These are phyloP conservation scores for Bombus picipes DNA, from an alignment of 1,140 invertebrate genomes.

Conservation along the genomic window DNA sequence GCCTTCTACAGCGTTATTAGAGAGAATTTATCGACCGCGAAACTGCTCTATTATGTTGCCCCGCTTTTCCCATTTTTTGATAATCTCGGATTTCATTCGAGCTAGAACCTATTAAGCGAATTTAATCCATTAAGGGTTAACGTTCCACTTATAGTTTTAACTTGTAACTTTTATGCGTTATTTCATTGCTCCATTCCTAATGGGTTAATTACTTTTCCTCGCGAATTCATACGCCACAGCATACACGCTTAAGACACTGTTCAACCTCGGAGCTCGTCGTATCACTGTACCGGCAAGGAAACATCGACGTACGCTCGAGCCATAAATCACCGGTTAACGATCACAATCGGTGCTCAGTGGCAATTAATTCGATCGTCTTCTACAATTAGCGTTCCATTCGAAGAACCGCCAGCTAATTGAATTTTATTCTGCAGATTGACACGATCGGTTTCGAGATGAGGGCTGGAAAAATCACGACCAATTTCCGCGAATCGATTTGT, in stretches of 20 bases:
- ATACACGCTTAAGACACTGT: no score
- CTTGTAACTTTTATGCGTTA: not conserved
- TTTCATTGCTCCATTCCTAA: not conserved
- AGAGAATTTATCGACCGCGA: not conserved
- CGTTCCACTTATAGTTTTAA: not conserved
- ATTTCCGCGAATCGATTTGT: constrained; percentile 3
- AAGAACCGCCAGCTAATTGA: not conserved
- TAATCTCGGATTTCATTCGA: not conserved
- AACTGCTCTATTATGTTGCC: not conserved
- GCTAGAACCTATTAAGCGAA: not conserved
- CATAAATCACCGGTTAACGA: constrained; percentile 11
- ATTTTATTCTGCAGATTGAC: not conserved
- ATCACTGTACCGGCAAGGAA: no score
- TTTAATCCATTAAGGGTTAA: not conserved
- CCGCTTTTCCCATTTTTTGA: not conserved
- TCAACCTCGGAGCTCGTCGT: no score
- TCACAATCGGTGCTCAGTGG: not conserved
- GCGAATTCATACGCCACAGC: no score
- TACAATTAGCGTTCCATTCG: not conserved
- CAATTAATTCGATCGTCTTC: constrained; percentile 9
- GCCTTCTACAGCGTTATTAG: not conserved
- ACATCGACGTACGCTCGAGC: no score
- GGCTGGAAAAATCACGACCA: not conserved
- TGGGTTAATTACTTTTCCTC: not conserved
- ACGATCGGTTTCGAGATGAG: not conserved